A percentile compares a stretch with the other conserved stretches of the same genome.
These are phyloP conservation scores for Charanyca ferruginea DNA, from an alignment of 2,888 invertebrate species.

Conservation along the genomic window DNA sequence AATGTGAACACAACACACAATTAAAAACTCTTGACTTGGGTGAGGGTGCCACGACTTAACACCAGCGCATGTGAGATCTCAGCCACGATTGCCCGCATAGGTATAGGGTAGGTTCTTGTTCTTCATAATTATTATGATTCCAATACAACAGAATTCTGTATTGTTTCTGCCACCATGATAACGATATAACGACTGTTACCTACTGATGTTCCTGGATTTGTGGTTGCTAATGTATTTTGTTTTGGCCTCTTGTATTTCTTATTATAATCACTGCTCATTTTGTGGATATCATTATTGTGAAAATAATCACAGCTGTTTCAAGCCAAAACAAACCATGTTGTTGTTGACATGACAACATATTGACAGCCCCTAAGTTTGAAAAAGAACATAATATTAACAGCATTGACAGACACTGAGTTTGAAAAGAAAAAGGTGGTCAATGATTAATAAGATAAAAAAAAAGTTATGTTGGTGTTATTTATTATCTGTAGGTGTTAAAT, in stretches of 20 bases:
- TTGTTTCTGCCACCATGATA: neutral
- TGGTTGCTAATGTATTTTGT: slow-evolving; percentile 73
- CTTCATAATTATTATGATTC: too few species aligned
- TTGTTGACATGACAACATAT: slow-evolving; percentile 45
- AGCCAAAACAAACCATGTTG: slow-evolving; percentile 43
- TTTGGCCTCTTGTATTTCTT: slow-evolving; percentile 80
- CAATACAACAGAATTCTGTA: too few species aligned
- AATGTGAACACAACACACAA: too few species aligned
- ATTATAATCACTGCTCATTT: slow-evolving; percentile 77
- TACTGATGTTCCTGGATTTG: slow-evolving; percentile 77
- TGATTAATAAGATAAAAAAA: slow-evolving; percentile 19
- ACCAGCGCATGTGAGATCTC: too few species aligned
- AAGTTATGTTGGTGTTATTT: slow-evolving; percentile 30
- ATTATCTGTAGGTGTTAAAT: slow-evolving; percentile 27
- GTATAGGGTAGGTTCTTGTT: neutral
- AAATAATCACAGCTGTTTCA: slow-evolving; percentile 36
- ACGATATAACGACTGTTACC: slow-evolving; percentile 42
- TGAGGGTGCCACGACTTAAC: too few species aligned
- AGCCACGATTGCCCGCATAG: neutral
- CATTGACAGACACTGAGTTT: slow-evolving; percentile 40
- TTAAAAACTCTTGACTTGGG: too few species aligned
- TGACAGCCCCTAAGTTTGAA: slow-evolving; percentile 36
- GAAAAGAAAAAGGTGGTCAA: neutral
- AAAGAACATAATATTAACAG: too few species aligned
- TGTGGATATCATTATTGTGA: slow-evolving; percentile 71